Evolutionary conservation across 1,140 invertebrate species (phyloP).

Genomic region (Leguminivora glycinivorella): DNA sequence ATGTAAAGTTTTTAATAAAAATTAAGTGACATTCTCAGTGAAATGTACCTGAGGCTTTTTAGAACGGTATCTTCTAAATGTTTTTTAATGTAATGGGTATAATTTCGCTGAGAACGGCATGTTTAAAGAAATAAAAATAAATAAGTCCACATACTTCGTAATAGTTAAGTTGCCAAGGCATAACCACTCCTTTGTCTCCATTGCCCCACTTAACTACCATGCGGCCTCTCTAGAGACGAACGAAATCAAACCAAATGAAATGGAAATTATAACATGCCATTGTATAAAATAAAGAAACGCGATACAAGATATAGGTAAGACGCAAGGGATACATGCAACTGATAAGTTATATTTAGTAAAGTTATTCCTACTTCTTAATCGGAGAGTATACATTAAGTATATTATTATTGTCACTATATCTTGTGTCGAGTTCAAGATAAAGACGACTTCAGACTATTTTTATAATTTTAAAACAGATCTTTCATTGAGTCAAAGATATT

Average conservation of each 20-base stretch:
- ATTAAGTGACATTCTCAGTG: background rate
- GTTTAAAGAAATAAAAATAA: conserved; percentile 41
- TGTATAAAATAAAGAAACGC: background rate
- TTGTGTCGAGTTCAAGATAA: conserved; percentile 13
- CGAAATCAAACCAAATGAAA: conserved; percentile 56
- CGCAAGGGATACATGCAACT: background rate
- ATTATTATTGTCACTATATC: background rate
- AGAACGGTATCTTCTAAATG: no score
- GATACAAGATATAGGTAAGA: conserved; percentile 17
- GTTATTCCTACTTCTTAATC: background rate
- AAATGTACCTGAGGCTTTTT: background rate
- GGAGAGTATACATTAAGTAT: conserved; percentile 2
- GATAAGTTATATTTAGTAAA: background rate
- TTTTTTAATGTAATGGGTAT: background rate
- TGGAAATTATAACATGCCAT: conserved; percentile 67
- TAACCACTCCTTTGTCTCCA: conserved; percentile 71
- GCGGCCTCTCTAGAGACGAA: conserved; percentile 72
- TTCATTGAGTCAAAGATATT: no score
- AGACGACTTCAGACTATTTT: conserved; percentile 16
- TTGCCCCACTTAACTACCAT: conserved; percentile 77
- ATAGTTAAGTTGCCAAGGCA: conserved; percentile 75
- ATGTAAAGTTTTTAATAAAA: background rate
- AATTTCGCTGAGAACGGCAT: conserved; percentile 20
- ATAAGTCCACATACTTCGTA: conserved; percentile 63
- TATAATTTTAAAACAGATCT: background rate